Percentiles rank a stretch among this genome's conserved stretches.
These are phyloP conservation scores for Seira sanloemensis DNA, from an alignment of 2,888 invertebrate genomes.

Conservation along the genomic window DNA sequence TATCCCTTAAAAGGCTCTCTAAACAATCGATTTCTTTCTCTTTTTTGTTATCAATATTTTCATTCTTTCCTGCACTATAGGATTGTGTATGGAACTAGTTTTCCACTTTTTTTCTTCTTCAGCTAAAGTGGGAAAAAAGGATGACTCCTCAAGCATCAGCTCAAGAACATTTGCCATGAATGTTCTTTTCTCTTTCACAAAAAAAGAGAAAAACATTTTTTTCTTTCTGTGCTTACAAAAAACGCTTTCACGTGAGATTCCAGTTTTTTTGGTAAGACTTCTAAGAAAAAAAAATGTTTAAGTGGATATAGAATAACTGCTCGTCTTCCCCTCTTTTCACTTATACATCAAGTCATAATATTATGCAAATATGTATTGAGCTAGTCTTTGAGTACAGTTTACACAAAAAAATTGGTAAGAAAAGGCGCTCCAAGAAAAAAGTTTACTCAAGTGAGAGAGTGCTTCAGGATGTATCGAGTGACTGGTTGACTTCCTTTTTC, in stretches of 20 bases:
- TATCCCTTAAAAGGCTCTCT: constrained; percentile 4
- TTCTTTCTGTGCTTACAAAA: background rate
- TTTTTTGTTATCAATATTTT: background rate
- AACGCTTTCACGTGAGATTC: background rate
- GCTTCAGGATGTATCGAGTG: constrained; percentile 48
- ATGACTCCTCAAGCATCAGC: constrained; percentile 19
- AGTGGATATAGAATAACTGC: background rate
- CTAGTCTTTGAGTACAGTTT: constrained; percentile 33
- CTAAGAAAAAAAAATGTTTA: background rate
- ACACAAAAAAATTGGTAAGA: constrained; percentile 14
- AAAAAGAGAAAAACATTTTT: background rate
- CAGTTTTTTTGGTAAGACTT: background rate
- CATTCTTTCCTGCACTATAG: constrained; percentile 25
- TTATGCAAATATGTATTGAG: constrained; percentile 48
- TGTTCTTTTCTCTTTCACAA: background rate
- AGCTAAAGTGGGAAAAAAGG: background rate
- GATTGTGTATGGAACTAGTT: constrained; percentile 33
- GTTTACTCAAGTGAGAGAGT: constrained; percentile 34
- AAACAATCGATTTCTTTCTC: constrained; percentile 44
- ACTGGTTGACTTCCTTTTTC: constrained; percentile 39
- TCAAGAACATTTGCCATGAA: background rate
- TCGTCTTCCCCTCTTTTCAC: background rate
- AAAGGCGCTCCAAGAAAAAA: constrained; percentile 15
- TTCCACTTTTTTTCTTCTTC: constrained; percentile 13
- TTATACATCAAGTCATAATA: constrained; percentile 30